Percentiles rank a stretch among this genome's conserved stretches.
Evolutionary conservation across 2,113 vertebrate species (phyloP).

Genomic region (Gyps fulvus): DNA sequence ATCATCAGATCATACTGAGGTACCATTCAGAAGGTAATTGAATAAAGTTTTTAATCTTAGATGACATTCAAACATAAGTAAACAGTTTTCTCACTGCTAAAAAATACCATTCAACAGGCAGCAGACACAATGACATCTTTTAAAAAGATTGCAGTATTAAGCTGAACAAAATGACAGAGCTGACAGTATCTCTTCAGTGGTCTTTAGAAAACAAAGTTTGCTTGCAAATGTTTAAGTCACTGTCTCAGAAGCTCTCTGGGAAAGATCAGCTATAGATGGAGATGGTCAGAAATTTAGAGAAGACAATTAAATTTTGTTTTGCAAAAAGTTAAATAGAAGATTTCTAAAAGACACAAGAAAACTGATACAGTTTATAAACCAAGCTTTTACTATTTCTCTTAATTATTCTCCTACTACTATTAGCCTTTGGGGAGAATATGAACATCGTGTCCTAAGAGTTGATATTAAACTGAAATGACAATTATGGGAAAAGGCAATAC

Average conservation of each 20-base stretch:
- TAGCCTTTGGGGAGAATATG: background rate
- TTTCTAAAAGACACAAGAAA: background rate
- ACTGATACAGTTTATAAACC: background rate
- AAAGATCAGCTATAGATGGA: background rate
- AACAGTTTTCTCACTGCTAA: constrained; percentile 5
- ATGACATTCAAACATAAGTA: constrained; percentile 16
- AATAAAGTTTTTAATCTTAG: constrained; percentile 46
- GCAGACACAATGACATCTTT: background rate
- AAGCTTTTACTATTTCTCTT: background rate
- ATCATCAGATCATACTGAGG: background rate
- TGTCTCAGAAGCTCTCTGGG: background rate
- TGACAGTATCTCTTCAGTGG: background rate
- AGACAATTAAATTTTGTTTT: background rate
- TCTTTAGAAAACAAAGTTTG: background rate
- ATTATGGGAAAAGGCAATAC: background rate
- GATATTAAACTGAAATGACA: background rate
- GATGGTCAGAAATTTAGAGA: background rate
- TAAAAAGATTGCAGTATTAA: background rate
- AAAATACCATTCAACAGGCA: background rate
- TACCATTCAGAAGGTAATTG: background rate
- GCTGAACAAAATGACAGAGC: background rate
- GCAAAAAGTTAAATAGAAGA: background rate
- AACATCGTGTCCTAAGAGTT: background rate
- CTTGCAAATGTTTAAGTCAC: background rate
- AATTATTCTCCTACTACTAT: background rate